phyloP scores from a whole-genome alignment of 2,888 invertebrate genomes.

The Thera britannica region DNA sequence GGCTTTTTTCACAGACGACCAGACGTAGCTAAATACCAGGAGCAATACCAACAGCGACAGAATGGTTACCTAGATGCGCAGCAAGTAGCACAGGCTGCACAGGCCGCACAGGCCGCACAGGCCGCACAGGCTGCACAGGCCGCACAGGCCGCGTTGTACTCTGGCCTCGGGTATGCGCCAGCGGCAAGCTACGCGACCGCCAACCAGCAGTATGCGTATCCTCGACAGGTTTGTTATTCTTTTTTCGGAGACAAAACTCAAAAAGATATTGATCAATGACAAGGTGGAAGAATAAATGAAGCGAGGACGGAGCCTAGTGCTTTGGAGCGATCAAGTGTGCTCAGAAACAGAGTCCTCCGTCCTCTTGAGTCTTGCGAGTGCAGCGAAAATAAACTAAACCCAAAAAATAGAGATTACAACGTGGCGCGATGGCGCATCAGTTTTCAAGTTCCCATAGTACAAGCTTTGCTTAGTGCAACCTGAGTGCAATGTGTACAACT shows the following conservation, averaged over 20 bases:
- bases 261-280: too few relatives aligned
- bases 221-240: slow-evolving; percentile 22
- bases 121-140: slow-evolving; percentile 26
- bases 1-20: slow-evolving; percentile 10
- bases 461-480: too few relatives aligned
- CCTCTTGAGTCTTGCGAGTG: too few relatives aligned
- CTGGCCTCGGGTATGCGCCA: slow-evolving; percentile 58
- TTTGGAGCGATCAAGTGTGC: too few relatives aligned
- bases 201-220: slow-evolving; percentile 56
- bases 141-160: slow-evolving; percentile 56
- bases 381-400: too few relatives aligned
- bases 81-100: slow-evolving; percentile 31
- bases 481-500: too few relatives aligned
- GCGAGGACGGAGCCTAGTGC: too few relatives aligned
- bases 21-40: slow-evolving; percentile 65
- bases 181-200: slow-evolving; percentile 47
- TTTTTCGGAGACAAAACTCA: background rate
- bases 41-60: slow-evolving; percentile 63
- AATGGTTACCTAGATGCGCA: slow-evolving; percentile 47
- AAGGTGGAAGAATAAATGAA: too few relatives aligned
- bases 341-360: too few relatives aligned
- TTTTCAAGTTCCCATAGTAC: too few relatives aligned
- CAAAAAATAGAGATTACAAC: too few relatives aligned
- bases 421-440: too few relatives aligned
- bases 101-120: slow-evolving; percentile 43